phyloP scores from a whole-genome alignment of 2,113 vertebrate species.

The Antennarius striatus region DNA sequence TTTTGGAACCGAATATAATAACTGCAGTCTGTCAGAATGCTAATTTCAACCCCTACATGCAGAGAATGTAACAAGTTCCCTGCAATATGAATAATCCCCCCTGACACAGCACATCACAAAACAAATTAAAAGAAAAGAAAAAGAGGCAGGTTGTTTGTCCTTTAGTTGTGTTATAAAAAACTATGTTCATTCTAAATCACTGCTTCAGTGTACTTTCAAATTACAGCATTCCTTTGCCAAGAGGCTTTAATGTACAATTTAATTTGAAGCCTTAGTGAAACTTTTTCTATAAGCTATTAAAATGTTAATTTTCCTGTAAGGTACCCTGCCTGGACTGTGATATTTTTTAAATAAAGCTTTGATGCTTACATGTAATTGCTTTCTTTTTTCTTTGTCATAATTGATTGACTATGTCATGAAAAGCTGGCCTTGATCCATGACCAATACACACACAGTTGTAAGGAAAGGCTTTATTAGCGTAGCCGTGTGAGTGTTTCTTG shows the following conservation, averaged over 20 bases:
- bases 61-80: conserved; percentile 24
- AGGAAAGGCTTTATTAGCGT: conserved; percentile 12
- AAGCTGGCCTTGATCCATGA: conserved; percentile 1
- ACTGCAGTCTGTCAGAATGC: neutral
- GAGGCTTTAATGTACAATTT: neutral
- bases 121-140: no score
- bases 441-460: neutral
- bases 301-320: conserved; percentile 19
- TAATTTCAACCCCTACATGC: conserved; percentile 16
- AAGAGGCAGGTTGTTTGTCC: no score
- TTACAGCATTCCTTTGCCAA: neutral
- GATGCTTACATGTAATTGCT: neutral
- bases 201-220: conserved; percentile 3
- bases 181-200: no score
- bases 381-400: conserved; percentile 6
- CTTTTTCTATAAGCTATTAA: conserved; percentile 6
- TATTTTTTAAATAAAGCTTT: conserved; percentile 2
- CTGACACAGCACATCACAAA: no score
- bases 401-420: neutral
- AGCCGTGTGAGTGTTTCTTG: neutral
- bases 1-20: neutral
- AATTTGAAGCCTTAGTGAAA: neutral
- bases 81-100: conserved; percentile 1
- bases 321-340: neutral
- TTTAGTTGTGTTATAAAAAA: no score